Conservation (phyloP, 1,140 invertebrate genomes). For the Tribolium castaneum region DNA sequence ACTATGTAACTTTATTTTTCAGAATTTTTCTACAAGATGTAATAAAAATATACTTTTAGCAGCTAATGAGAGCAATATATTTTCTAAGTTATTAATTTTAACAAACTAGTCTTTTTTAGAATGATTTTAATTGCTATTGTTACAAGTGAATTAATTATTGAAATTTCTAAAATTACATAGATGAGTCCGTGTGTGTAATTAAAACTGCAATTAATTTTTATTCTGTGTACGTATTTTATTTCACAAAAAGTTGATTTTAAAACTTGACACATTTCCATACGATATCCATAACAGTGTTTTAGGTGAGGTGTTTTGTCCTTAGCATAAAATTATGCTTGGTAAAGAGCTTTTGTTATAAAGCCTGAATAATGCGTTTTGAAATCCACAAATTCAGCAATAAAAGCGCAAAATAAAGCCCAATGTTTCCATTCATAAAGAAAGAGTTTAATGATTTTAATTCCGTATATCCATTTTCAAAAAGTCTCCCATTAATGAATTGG, state of each 20-base stretch:
- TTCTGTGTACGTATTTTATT: too few species aligned
- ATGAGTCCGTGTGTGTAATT: too few species aligned
- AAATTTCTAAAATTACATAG: too few species aligned
- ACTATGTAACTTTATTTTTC: too few species aligned
- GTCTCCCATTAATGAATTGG: conserved; percentile 26
- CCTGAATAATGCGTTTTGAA: conserved; percentile 32
- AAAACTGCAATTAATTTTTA: too few species aligned
- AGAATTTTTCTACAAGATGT: too few species aligned
- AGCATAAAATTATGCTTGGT: conserved; percentile 20
- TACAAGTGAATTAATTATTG: too few species aligned
- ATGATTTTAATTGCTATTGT: too few species aligned
- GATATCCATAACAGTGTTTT: neutral
- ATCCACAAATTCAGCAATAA: conserved; percentile 26
- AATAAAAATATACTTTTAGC: too few species aligned
- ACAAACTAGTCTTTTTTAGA: too few species aligned
- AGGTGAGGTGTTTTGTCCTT: neutral
- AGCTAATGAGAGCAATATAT: too few species aligned
- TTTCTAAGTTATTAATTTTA: too few species aligned
- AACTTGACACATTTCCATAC: neutral
- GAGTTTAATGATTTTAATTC: conserved; percentile 17
- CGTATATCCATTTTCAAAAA: conserved; percentile 21
- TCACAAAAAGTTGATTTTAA: neutral
- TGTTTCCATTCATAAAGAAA: conserved; percentile 32
- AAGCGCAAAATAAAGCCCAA: conserved; percentile 32
- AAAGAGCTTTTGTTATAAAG: neutral